phyloP scores from a whole-genome alignment of 2,113 vertebrate species.

The Ceratotherium simum region DNA sequence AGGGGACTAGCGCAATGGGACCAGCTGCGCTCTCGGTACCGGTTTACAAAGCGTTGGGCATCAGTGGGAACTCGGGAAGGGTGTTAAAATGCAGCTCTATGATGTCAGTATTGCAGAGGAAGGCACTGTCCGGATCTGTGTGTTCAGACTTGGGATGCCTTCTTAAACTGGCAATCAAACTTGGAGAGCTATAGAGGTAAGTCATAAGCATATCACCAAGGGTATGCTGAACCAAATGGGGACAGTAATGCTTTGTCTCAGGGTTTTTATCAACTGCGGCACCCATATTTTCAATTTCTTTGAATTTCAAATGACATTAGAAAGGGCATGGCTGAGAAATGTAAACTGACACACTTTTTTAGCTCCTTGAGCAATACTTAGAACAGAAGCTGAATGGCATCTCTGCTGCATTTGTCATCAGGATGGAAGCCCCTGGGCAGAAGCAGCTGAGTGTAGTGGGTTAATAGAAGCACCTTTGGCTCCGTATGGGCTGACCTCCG shows the following conservation, averaged over 20 bases:
- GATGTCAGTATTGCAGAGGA: not conserved
- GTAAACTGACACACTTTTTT: not conserved
- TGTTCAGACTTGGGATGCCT: not conserved
- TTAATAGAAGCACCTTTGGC: not conserved
- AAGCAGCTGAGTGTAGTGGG: not conserved
- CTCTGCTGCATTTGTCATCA: no score
- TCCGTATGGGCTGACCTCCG: not conserved
- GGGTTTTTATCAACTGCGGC: not conserved
- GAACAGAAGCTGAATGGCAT: not conserved
- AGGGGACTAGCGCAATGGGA: rapidly evolving
- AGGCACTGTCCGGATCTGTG: not conserved
- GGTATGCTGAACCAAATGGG: not conserved
- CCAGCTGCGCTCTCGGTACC: not conserved
- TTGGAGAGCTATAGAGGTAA: not conserved
- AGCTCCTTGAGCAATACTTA: not conserved
- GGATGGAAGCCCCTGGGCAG: not conserved
- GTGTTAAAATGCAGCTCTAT: not conserved
- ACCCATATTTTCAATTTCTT: not conserved
- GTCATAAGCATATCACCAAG: not conserved
- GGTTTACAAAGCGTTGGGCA: not conserved
- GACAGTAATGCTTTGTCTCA: not conserved
- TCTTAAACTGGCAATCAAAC: not conserved
- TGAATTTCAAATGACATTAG: not conserved
- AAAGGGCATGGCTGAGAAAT: not conserved
- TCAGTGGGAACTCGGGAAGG: rapidly evolving